These are phyloP conservation scores for Corvus cornix DNA, from an alignment of 2,113 vertebrate genomes.

Conservation along the genomic window DNA sequence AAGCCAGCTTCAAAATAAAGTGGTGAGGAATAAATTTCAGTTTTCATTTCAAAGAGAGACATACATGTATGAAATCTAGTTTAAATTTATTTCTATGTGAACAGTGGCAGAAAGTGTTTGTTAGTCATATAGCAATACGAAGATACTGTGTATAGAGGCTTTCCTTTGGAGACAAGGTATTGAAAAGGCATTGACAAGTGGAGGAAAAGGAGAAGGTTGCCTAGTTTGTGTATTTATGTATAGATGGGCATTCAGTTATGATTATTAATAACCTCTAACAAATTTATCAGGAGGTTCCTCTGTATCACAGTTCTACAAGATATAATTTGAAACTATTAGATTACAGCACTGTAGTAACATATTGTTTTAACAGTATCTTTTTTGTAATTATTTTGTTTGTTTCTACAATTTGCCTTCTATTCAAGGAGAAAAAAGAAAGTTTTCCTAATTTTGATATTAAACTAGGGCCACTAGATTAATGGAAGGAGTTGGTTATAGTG, in stretches of 20 bases:
- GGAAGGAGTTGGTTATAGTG: neutral
- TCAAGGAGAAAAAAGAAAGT: neutral
- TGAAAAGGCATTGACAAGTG: neutral
- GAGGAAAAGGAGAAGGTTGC: neutral
- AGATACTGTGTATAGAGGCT: neutral
- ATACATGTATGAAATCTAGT: neutral
- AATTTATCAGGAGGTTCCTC: neutral
- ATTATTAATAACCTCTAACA: neutral
- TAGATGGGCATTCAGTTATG: neutral
- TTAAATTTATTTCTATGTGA: neutral
- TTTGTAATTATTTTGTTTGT: neutral
- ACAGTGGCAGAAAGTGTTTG: neutral
- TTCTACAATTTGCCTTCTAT: neutral
- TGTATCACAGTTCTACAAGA: neutral
- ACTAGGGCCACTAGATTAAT: neutral
- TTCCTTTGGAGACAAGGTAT: neutral
- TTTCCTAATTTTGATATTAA: neutral
- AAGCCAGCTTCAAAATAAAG: slow-evolving; percentile 41
- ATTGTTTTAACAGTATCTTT: neutral
- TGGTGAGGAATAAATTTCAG: slow-evolving; percentile 19
- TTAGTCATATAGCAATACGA: neutral
- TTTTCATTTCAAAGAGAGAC: neutral
- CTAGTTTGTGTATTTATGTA: neutral
- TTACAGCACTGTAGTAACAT: neutral
- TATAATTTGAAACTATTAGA: neutral